phyloP scores from a whole-genome alignment of 2,888 invertebrate species.

The Meloe dianella region DNA sequence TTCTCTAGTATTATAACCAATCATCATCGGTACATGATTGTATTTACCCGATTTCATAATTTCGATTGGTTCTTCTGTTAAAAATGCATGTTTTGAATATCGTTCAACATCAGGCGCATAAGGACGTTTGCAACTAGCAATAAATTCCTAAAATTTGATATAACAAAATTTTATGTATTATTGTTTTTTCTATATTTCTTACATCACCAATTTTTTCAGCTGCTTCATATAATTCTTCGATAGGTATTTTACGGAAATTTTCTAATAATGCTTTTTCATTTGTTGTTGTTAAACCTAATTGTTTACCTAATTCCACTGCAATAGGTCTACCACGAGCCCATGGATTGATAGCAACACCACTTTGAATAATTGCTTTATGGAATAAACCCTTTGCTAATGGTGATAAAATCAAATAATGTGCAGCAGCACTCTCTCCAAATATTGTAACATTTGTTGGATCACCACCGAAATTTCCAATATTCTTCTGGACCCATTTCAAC shows the following conservation, averaged over 20 bases:
- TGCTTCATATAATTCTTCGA: slow-evolving; percentile 52
- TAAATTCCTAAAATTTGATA: slow-evolving; percentile 25
- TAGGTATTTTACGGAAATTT: slow-evolving; percentile 53
- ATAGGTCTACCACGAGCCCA: slow-evolving; percentile 45
- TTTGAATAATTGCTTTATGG: slow-evolving; percentile 51
- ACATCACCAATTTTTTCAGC: slow-evolving; percentile 42
- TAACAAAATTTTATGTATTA: background rate
- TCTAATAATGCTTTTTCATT: slow-evolving; percentile 53
- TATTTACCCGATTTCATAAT: slow-evolving; percentile 40
- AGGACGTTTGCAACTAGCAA: slow-evolving; percentile 24
- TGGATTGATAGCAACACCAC: slow-evolving; percentile 44
- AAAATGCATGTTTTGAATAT: slow-evolving; percentile 34
- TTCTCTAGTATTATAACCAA: slow-evolving; percentile 44
- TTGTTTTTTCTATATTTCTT: slow-evolving; percentile 15
- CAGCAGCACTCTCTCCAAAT: slow-evolving; percentile 60
- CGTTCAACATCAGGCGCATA: slow-evolving; percentile 39
- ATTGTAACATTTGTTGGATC: slow-evolving; percentile 60
- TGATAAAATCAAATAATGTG: slow-evolving; percentile 59
- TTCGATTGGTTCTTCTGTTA: slow-evolving; percentile 39
- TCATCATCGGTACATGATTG: slow-evolving; percentile 44
- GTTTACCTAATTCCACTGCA: slow-evolving; percentile 24
- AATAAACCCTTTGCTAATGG: slow-evolving; percentile 55
- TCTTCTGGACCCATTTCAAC: slow-evolving; percentile 59
- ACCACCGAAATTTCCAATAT: slow-evolving; percentile 59
- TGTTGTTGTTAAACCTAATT: slow-evolving; percentile 30